These are phyloP conservation scores for Apis laboriosa DNA, from an alignment of 1,140 invertebrate species.

Conservation along the genomic window DNA sequence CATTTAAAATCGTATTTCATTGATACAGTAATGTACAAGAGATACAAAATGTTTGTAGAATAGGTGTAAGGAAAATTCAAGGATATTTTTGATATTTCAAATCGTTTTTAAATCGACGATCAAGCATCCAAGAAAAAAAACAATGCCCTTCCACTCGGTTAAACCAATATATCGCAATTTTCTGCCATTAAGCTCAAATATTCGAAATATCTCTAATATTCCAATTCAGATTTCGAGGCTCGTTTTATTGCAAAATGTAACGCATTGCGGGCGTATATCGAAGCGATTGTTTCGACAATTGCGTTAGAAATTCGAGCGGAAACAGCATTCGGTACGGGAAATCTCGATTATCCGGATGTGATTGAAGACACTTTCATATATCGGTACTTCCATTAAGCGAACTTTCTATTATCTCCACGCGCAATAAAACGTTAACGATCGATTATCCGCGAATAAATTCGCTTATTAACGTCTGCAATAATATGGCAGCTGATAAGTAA, in stretches of 20 bases:
- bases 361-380: slow-evolving; percentile 15
- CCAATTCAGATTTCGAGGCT: background rate
- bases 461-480: slow-evolving; percentile 24
- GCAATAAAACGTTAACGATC: slow-evolving; percentile 21
- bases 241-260: background rate
- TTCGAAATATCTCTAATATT: background rate
- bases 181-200: too few relatives aligned
- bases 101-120: too few relatives aligned
- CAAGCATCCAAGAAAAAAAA: too few relatives aligned
- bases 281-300: background rate
- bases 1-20: too few relatives aligned
- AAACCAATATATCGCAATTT: background rate
- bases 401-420: slow-evolving; percentile 16
- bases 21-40: too few relatives aligned
- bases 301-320: slow-evolving; percentile 16
- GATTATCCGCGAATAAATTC: slow-evolving; percentile 34
- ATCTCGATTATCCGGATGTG: slow-evolving; percentile 17
- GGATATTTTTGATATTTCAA: too few relatives aligned
- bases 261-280: background rate
- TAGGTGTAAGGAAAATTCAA: too few relatives aligned
- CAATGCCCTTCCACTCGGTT: too few relatives aligned
- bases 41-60: too few relatives aligned
- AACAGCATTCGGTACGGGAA: background rate
- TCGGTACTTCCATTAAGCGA: slow-evolving; percentile 15
- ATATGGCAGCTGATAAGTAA: slow-evolving; percentile 20